phyloP scores from a whole-genome alignment of 2,113 vertebrate species.

The Maccullochella peelii region DNA sequence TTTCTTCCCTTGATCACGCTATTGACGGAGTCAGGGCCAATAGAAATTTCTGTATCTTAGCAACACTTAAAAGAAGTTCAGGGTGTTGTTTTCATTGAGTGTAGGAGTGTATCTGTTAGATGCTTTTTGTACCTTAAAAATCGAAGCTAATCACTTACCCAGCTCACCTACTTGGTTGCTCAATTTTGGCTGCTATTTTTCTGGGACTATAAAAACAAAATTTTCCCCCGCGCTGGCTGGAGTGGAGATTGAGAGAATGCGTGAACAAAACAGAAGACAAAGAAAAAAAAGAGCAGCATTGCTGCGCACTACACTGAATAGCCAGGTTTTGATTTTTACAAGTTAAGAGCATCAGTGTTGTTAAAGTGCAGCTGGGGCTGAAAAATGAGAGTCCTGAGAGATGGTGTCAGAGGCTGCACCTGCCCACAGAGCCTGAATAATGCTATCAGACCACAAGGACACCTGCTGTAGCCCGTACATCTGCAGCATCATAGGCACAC shows the following conservation, averaged over 20 bases:
- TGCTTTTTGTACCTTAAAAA: neutral
- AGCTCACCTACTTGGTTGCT: neutral
- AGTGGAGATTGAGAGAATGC: neutral
- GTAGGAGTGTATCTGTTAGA: neutral
- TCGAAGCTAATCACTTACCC: neutral
- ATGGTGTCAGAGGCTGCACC: slow-evolving; percentile 73
- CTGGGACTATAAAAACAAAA: neutral
- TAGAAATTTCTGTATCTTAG: slow-evolving; percentile 13
- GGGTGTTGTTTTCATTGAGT: neutral
- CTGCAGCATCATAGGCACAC: slow-evolving; percentile 52
- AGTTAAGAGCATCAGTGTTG: slow-evolving; percentile 44
- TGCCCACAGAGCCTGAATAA: slow-evolving; percentile 76
- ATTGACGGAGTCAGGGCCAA: neutral
- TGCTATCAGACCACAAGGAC: slow-evolving; percentile 78
- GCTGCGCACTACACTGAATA: slow-evolving; percentile 2
- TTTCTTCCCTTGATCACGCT: slow-evolving; percentile 15
- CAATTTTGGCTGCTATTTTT: slow-evolving; percentile 4
- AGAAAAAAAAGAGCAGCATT: neutral
- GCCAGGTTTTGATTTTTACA: slow-evolving; percentile 44
- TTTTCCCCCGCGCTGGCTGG: neutral
- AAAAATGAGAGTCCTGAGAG: slow-evolving; percentile 69
- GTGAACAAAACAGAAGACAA: too few relatives aligned
- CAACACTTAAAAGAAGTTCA: slow-evolving; percentile 4
- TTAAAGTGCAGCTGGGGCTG: slow-evolving; percentile 71
- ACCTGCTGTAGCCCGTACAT: slow-evolving; percentile 78